phyloP scores from a whole-genome alignment of 2,797 vertebrate species.

The Parauchenoglanis ngamensis region DNA sequence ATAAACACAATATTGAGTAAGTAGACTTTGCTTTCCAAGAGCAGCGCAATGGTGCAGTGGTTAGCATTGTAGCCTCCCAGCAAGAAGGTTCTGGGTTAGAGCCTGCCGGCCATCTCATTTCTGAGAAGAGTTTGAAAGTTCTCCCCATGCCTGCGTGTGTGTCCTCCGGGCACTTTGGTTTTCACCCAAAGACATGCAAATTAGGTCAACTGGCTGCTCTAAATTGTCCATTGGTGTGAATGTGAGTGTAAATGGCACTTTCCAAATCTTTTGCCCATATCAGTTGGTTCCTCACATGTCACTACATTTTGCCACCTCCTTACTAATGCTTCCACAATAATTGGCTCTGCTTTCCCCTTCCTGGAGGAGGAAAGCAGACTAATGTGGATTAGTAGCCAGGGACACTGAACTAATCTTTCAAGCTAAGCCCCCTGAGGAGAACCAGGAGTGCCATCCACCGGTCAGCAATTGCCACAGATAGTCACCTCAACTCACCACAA shows the following conservation, averaged over 20 bases:
- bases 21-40: no score
- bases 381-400: constrained; percentile 37
- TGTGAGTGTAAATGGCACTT: neutral
- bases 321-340: constrained; percentile 29
- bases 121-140: no score
- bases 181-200: no score
- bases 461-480: neutral
- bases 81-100: no score
- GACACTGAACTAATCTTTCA: constrained; percentile 9
- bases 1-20: no score
- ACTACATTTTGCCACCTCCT: constrained; percentile 6
- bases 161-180: no score
- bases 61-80: no score
- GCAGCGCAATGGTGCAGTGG: no score
- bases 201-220: no score
- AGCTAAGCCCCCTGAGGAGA: neutral
- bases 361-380: constrained; percentile 30
- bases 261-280: neutral
- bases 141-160: no score
- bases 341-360: constrained; percentile 29
- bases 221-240: no score
- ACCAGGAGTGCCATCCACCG: constrained; percentile 39
- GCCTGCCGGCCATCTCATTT: no score
- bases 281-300: neutral
- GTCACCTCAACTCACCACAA: neutral